Evolutionary conservation across 2,888 invertebrate genomes (phyloP).

Genomic region (Blera fallax): DNA sequence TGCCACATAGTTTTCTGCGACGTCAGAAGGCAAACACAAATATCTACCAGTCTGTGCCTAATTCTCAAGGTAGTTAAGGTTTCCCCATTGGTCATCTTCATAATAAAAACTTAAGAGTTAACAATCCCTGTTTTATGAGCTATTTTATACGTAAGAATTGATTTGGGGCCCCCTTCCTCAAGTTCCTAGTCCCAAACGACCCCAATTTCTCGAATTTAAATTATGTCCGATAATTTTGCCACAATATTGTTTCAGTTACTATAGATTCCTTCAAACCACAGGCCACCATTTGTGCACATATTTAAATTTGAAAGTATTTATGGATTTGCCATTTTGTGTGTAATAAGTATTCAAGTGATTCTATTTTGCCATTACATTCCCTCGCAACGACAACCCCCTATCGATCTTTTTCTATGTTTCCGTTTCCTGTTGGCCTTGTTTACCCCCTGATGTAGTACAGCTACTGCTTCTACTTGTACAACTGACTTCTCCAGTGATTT

Average conservation of each 20-base stretch:
- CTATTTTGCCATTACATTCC: conserved; percentile 27
- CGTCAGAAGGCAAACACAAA: too few species aligned
- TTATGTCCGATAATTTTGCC: not conserved
- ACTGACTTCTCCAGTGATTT: conserved; percentile 42
- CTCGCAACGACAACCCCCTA: not conserved
- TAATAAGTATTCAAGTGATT: conserved; percentile 47
- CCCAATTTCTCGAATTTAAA: too few species aligned
- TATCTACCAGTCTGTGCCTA: too few species aligned
- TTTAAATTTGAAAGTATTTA: conserved; percentile 52
- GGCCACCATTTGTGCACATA: conserved; percentile 10
- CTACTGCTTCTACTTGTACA: not conserved
- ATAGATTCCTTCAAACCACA: not conserved
- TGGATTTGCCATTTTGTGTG: conserved; percentile 57
- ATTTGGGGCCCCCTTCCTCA: too few species aligned
- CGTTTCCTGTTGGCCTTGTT: conserved; percentile 62
- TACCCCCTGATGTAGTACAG: not conserved
- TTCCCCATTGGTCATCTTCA: too few species aligned
- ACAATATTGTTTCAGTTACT: not conserved
- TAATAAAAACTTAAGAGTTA: too few species aligned
- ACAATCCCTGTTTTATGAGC: too few species aligned
- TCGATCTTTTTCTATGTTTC: conserved; percentile 58
- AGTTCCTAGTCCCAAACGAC: too few species aligned
- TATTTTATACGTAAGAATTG: too few species aligned
- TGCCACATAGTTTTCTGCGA: too few species aligned
- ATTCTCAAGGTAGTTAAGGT: too few species aligned